A percentile compares a stretch with the other conserved stretches of the same genome.
Conservation (phyloP, 2,888 invertebrate genomes). For the Cantharis nigra region DNA sequence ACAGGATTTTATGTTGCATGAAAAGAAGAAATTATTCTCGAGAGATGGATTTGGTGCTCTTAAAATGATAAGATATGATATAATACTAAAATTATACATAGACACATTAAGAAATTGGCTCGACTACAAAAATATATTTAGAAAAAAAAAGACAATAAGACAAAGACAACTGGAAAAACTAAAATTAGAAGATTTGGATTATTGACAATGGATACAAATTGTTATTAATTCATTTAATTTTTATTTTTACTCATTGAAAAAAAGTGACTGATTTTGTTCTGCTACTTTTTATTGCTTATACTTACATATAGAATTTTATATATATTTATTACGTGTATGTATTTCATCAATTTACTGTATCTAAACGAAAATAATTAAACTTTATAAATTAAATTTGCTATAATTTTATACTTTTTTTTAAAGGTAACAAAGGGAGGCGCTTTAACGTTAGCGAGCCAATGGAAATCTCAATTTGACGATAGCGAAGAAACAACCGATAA, state of each 20-base stretch:
- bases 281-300: neutral
- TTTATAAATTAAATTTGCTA: neutral
- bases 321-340: neutral
- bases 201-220: neutral
- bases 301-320: neutral
- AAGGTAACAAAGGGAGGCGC: conserved; percentile 88
- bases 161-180: neutral
- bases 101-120: neutral
- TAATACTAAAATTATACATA: neutral
- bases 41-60: neutral
- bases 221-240: neutral
- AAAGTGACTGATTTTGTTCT: neutral
- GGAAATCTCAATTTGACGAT: conserved; percentile 96
- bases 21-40: neutral
- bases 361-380: neutral
- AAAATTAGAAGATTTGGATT: neutral
- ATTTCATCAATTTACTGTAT: neutral
- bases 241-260: neutral
- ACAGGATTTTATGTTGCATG: neutral
- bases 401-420: conserved; percentile 43
- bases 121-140: neutral
- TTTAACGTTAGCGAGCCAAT: conserved; percentile 87
- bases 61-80: neutral
- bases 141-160: neutral
- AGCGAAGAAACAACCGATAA: conserved; percentile 94